Evolutionary conservation across 2,113 vertebrate genomes (phyloP).

Genomic region (Leucoraja erinaceus): DNA sequence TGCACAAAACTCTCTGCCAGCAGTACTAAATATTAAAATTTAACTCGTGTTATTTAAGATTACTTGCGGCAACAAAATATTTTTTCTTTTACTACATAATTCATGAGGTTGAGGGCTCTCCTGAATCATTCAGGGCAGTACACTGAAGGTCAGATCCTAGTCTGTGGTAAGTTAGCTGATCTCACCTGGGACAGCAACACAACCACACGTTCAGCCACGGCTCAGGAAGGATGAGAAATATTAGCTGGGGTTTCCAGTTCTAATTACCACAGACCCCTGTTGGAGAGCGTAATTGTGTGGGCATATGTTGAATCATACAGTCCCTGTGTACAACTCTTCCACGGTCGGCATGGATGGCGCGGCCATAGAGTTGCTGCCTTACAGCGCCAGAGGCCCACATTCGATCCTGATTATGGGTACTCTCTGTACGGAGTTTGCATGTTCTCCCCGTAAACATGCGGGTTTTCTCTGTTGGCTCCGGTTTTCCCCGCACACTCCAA

Average conservation of each 20-base stretch:
- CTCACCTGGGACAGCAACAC: background rate
- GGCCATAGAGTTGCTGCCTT: no score
- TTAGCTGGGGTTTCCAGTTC: background rate
- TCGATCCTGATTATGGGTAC: no score
- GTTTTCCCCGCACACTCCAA: no score
- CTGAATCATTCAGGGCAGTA: background rate
- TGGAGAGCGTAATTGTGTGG: background rate
- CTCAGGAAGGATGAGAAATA: background rate
- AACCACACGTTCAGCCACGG: background rate
- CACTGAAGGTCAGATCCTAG: background rate
- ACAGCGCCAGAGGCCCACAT: no score
- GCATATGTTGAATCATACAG: background rate
- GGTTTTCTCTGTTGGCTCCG: no score
- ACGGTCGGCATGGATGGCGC: no score
- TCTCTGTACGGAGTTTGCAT: no score
- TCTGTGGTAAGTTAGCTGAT: background rate
- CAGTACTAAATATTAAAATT: background rate
- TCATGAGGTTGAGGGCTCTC: background rate
- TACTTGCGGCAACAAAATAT: no score
- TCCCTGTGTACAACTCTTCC: no score
- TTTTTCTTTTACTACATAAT: background rate
- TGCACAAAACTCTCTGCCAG: background rate
- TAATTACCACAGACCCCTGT: background rate
- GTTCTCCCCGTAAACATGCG: no score
- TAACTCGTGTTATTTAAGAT: background rate